Evolutionary conservation across 2,888 invertebrate genomes (phyloP).

Genomic region (Cephus spinipes): DNA sequence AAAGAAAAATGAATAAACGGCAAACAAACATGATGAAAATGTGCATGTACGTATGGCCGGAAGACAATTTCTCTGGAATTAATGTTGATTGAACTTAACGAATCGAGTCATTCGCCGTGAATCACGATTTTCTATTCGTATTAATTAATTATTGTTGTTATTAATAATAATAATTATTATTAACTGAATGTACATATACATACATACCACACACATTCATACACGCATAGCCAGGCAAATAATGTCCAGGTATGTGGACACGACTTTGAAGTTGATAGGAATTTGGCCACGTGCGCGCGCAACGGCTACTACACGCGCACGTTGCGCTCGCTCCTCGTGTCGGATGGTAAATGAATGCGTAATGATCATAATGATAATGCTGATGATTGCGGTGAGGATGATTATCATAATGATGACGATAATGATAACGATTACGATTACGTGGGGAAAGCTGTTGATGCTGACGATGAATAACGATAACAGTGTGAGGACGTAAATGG

Average conservation of each 20-base stretch:
- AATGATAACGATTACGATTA: neutral
- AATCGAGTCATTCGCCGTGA: constrained; percentile 61
- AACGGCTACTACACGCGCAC: constrained; percentile 4
- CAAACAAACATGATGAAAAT: neutral
- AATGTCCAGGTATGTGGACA: constrained; percentile 33
- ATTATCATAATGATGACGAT: neutral
- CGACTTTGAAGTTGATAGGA: constrained; percentile 34
- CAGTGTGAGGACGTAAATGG: neutral
- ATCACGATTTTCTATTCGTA: constrained; percentile 65
- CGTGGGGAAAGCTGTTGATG: neutral
- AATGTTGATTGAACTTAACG: constrained; percentile 51
- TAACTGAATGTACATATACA: constrained; percentile 66
- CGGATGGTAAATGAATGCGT: neutral
- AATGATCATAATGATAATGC: neutral
- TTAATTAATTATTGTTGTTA: constrained; percentile 65
- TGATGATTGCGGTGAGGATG: neutral
- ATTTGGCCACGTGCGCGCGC: constrained; percentile 37
- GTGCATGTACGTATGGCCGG: constrained; percentile 26
- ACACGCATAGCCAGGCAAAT: constrained; percentile 29
- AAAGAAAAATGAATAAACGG: constrained; percentile 11
- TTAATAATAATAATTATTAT: constrained; percentile 65
- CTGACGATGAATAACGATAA: neutral
- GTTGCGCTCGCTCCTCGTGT: neutral
- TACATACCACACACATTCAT: constrained; percentile 55
- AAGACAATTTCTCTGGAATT: constrained; percentile 40